Evolutionary conservation across 1,140 invertebrate species (phyloP), one percentile per base, ranked within the genome.

Genomic region (Choristoneura fumiferana): DNA sequence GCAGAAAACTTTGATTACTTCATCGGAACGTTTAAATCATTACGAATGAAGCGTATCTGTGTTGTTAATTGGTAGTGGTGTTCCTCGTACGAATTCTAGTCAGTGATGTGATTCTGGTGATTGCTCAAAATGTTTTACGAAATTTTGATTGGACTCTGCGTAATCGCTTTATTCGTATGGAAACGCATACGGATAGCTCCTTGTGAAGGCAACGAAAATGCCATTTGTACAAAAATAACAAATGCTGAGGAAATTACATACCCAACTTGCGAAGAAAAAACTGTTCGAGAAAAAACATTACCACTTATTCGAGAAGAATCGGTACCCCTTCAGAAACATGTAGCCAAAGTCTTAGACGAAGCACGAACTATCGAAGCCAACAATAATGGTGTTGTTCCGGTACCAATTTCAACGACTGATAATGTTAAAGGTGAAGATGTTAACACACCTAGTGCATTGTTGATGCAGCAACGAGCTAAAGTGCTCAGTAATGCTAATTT

Each of bases 91-190:
- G 67, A 67, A 76, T 76, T 81, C 68, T 79, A 82, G 68, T 81
- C 74, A 78, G 78, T 84, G 71, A 72, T 83, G 81, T 81, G 74
- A 78, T 83, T 73, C 39, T 78, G 40, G 64, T 13, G 12, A 45
- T 60, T 57, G 60, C 17, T 62, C 62, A 84, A 71, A 76, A 87
- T 87, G 84, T 72, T 86, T 57, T 76, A 76, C 60, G 78, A 78
- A 72, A 58, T 75, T 10, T 64, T 87, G 4, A 73, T 86, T 59
- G 76, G 80, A 39, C 57, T 85, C 54, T 68, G 72, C 58, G 63
- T 76, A 37, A 14, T 82, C 40, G 40, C 79, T 4, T 81, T 75
- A 37, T 59, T 85, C 17, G 40, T 85, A 15, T 87, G 84, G 82
- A 86, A 81, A 56, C 82, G 68, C 73, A 57, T 78, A 4, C 76